A percentile compares a stretch with the other conserved stretches of the same genome.
These are phyloP conservation scores for Sesia apiformis DNA, from an alignment of 2,888 invertebrate genomes.

Conservation along the genomic window DNA sequence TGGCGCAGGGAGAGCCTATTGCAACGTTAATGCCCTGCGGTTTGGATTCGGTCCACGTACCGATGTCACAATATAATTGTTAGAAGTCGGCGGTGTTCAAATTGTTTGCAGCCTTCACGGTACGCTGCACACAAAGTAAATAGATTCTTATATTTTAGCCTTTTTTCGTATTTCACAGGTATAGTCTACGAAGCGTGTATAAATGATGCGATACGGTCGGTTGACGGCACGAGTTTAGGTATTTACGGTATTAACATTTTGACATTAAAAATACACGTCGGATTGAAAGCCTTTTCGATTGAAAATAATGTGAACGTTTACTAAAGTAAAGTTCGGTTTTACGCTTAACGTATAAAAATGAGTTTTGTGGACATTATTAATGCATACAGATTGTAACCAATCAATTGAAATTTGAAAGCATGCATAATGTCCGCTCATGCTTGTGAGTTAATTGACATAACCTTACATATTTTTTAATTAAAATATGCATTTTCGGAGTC, in stretches of 20 bases:
- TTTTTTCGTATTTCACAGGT: not conserved
- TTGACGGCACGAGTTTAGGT: not conserved
- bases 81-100: conserved; percentile 40
- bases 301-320: too few species aligned
- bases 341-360: too few species aligned
- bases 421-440: too few species aligned
- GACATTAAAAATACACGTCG: not conserved
- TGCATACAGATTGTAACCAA: too few species aligned
- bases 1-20: conserved; percentile 46
- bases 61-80: conserved; percentile 54
- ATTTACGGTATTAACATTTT: not conserved
- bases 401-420: too few species aligned
- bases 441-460: too few species aligned
- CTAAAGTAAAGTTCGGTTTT: too few species aligned
- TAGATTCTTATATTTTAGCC: not conserved
- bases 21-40: conserved; percentile 55
- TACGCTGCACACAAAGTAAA: conserved; percentile 9
- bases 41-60: conserved; percentile 61
- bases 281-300: too few species aligned
- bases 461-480: too few species aligned
- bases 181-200: not conserved
- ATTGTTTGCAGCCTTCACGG: conserved; percentile 48
- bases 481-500: too few species aligned
- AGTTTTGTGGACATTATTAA: too few species aligned
- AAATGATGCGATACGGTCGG: not conserved